These are phyloP conservation scores for Ibidorhyncha struthersii DNA, from an alignment of 2,113 vertebrate genomes.

Conservation along the genomic window DNA sequence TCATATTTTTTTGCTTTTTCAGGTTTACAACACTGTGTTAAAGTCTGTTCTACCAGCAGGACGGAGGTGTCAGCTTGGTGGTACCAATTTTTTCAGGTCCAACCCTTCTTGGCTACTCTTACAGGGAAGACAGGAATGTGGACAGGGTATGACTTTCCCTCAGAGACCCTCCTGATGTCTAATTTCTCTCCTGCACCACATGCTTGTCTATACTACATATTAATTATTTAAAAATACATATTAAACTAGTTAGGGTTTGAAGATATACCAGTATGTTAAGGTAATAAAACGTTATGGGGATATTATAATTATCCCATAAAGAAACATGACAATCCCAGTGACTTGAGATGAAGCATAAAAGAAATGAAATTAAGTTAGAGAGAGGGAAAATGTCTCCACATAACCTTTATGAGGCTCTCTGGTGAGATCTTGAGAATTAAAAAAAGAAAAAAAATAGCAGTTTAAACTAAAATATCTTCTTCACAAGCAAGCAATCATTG, in stretches of 20 bases:
- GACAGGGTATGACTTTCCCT: neutral
- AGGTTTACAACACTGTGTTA: neutral
- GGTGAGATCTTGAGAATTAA: neutral
- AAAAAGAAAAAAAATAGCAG: neutral
- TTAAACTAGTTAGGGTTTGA: neutral
- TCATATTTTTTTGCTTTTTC: neutral
- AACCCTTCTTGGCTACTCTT: neutral
- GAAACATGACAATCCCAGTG: neutral
- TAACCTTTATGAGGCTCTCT: neutral
- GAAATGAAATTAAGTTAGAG: neutral
- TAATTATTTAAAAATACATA: constrained; percentile 30
- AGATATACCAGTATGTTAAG: neutral
- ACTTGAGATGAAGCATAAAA: constrained; percentile 14
- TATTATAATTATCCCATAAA: constrained; percentile 45
- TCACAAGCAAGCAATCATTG: neutral
- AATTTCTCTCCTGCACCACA: neutral
- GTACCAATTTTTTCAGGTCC: neutral
- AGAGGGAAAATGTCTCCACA: neutral
- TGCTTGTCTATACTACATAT: neutral
- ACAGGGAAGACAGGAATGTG: neutral
- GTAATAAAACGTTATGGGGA: neutral
- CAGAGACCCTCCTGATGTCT: neutral
- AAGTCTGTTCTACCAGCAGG: neutral
- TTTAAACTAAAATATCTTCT: constrained; percentile 7
- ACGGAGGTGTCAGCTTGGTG: neutral